These are phyloP conservation scores for Lasioglossum zephyrum DNA, from an alignment of 2,888 invertebrate genomes.

Conservation along the genomic window DNA sequence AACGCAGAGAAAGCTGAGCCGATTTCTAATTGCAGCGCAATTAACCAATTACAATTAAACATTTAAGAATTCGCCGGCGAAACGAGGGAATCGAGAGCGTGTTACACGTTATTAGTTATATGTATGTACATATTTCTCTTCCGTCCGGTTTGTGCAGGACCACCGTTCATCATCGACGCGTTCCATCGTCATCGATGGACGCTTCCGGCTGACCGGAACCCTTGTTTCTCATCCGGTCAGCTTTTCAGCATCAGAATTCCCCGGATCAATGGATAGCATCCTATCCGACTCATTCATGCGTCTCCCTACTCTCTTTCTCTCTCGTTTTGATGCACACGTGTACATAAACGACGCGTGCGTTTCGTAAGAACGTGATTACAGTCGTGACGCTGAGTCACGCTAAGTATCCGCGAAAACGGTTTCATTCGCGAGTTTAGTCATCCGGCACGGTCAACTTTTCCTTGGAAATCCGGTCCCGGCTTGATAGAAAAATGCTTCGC, in stretches of 20 bases:
- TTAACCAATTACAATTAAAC: not conserved
- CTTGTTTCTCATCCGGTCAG: conserved; percentile 69
- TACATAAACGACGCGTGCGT: not conserved
- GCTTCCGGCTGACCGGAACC: conserved; percentile 67
- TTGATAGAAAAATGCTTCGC: not conserved
- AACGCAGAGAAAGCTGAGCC: conserved; percentile 2
- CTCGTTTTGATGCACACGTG: conserved; percentile 17
- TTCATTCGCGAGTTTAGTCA: conserved; percentile 12
- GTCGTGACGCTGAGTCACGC: conserved; percentile 36
- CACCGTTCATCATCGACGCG: conserved; percentile 45
- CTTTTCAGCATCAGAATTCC: conserved; percentile 60
- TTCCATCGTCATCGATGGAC: conserved; percentile 30
- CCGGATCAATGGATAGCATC: conserved; percentile 63
- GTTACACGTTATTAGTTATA: not conserved
- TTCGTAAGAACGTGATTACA: conserved; percentile 37
- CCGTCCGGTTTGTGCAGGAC: conserved; percentile 37
- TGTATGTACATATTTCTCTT: conserved; percentile 37
- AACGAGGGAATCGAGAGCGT: not conserved
- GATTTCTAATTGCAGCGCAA: conserved; percentile 2
- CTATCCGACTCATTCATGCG: conserved; percentile 49
- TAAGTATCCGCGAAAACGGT: conserved; percentile 15
- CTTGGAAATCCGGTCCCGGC: not conserved
- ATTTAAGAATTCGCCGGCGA: not conserved
- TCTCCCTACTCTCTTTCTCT: conserved; percentile 4
- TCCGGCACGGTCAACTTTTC: conserved; percentile 12